Percentiles rank a stretch among this genome's conserved stretches.
phyloP scores from a whole-genome alignment of 2,888 invertebrate genomes.

The Sminthurinus aureus region DNA sequence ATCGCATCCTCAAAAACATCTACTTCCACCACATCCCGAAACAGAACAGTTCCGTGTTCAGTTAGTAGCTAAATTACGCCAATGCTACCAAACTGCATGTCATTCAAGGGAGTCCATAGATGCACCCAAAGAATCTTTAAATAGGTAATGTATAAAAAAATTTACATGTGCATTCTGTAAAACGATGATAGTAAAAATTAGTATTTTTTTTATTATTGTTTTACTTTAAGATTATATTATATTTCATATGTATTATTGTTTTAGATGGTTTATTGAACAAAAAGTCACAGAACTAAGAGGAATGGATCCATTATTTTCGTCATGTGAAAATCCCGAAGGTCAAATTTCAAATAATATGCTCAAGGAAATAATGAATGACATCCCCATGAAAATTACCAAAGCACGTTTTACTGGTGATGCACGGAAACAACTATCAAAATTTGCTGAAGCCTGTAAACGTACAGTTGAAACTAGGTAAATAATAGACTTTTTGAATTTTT shows the following conservation, averaged over 20 bases:
- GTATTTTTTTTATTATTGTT: not conserved
- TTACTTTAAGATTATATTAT: not conserved
- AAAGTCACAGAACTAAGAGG: conserved; percentile 86
- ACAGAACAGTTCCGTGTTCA: conserved; percentile 86
- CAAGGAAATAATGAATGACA: conserved; percentile 97
- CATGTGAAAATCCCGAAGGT: conserved; percentile 84
- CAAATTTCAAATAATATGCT: conserved; percentile 90
- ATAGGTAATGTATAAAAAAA: conserved; percentile 64
- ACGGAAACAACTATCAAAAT: conserved; percentile 88
- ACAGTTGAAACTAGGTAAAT: conserved; percentile 84
- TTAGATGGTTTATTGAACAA: conserved; percentile 90
- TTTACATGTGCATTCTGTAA: no score
- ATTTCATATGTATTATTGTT: not conserved
- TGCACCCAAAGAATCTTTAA: conserved; percentile 95
- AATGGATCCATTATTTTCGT: conserved; percentile 88
- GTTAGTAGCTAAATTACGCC: conserved; percentile 82
- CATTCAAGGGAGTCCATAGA: conserved; percentile 90
- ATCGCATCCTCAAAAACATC: conserved; percentile 85
- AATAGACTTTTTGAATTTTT: not conserved
- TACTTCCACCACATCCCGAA: conserved; percentile 94
- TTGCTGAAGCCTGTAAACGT: conserved; percentile 96
- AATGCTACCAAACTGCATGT: conserved; percentile 93
- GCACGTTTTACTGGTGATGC: conserved; percentile 96
- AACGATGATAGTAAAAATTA: no score
- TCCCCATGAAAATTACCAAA: conserved; percentile 93